A percentile compares a stretch with the other conserved stretches of the same genome.
These are phyloP conservation scores for Alviniconcha marisindica DNA, from an alignment of 1,140 invertebrate species.

Conservation along the genomic window DNA sequence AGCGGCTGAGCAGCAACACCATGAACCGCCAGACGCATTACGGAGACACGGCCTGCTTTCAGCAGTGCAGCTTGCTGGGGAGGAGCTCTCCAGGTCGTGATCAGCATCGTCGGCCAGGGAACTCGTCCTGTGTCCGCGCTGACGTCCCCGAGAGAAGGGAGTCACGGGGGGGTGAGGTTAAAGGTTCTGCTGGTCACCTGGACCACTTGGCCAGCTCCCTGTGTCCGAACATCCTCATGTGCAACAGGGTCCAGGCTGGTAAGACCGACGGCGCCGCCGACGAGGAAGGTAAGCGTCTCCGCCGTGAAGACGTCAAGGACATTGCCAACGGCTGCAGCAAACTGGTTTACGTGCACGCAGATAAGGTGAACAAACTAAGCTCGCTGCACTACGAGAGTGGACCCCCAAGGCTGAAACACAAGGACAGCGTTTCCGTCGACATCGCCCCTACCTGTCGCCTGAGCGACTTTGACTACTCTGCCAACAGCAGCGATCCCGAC, in stretches of 20 bases:
- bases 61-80: not conserved
- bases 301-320: no score
- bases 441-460: not conserved
- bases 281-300: no score
- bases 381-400: not conserved
- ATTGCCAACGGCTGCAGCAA: no score
- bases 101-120: not conserved
- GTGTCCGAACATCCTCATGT: slow-evolving; percentile 10
- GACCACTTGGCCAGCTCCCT: not conserved
- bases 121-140: not conserved
- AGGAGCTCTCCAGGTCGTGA: not conserved
- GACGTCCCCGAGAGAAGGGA: not conserved
- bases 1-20: slow-evolving; percentile 15
- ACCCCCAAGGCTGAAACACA: not conserved
- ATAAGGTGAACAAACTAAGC: no score
- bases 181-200: not conserved
- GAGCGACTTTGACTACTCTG: not conserved
- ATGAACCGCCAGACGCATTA: not conserved
- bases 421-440: not conserved
- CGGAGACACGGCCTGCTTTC: not conserved
- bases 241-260: not conserved
- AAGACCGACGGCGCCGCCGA: no score
- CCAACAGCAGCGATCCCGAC: not conserved
- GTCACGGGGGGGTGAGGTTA: not conserved
- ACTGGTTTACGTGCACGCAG: no score